phyloP scores from a whole-genome alignment of 2,113 vertebrate genomes.

The Megalops atlanticus region DNA sequence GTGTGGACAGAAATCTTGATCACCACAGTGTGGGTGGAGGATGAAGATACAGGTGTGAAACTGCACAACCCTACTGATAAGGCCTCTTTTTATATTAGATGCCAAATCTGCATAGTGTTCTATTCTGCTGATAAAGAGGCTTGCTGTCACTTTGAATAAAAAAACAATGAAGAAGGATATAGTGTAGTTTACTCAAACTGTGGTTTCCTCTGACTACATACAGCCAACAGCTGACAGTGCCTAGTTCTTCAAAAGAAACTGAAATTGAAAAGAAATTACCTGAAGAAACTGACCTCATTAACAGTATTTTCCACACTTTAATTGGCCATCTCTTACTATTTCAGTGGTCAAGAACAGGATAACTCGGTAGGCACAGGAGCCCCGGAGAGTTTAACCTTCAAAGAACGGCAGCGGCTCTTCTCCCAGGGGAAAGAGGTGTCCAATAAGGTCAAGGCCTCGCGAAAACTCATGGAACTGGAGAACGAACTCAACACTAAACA shows the following conservation, averaged over 20 bases:
- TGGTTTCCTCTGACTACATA: neutral
- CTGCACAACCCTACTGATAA: neutral
- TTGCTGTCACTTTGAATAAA: too few relatives aligned
- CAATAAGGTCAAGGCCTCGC: slow-evolving; percentile 95
- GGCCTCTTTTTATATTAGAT: neutral
- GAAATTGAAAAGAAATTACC: too few relatives aligned
- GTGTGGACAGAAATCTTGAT: too few relatives aligned
- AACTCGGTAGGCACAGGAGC: slow-evolving; percentile 72
- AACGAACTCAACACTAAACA: slow-evolving; percentile 95
- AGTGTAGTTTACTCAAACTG: too few relatives aligned
- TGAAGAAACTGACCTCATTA: neutral
- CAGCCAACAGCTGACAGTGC: neutral
- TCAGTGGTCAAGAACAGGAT: slow-evolving; percentile 81
- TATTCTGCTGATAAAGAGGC: neutral
- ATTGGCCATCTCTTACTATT: slow-evolving; percentile 4
- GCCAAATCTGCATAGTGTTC: neutral
- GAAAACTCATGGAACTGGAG: slow-evolving; percentile 95
- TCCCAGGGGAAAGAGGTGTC: slow-evolving; percentile 97
- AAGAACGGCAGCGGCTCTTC: slow-evolving; percentile 95
- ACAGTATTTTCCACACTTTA: neutral
- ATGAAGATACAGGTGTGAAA: too few relatives aligned
- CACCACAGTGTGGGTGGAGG: too few relatives aligned
- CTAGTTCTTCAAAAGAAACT: neutral
- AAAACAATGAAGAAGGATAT: too few relatives aligned
- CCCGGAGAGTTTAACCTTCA: slow-evolving; percentile 93